Evolutionary conservation across 1,140 invertebrate species (phyloP), one percentile per base, ranked within the genome.

Genomic region (Neodiprion lecontei): DNA sequence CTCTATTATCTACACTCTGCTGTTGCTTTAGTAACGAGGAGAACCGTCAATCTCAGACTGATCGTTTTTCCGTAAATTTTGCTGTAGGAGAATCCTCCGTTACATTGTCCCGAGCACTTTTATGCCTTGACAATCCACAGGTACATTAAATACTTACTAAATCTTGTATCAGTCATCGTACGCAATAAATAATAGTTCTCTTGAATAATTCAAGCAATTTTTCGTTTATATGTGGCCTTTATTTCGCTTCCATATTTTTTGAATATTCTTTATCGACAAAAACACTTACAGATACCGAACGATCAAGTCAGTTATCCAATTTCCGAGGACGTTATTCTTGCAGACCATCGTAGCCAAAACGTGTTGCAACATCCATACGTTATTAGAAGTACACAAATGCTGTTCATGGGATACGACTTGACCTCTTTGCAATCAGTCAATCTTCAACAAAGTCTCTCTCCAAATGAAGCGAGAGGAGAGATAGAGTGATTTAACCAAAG

Each of bases 301-400:
- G 53, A 61, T n/a, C n/a, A 12, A 61, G 53, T 61, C 53, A 61
- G 53, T 61, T 61, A 61, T 61, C 53, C 53, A n/a, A 61, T 61
- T 61, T 12, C 11, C 53, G 53, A 61, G n/a, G 53, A 61, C 11
- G n/a, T 61, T 61, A 61, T 61, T n/a, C 53, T 61, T n/a, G 11
- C 53, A 11, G 53, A 61, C 11, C 53, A 61, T 61, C 53, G 53
- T 61, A 61, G 53, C n/a, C 53, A 61, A n/a, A 61, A 61, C n/a
- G 53, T 61, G 8, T 61, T 61, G 53, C 11, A 11, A n/a, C 11
- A 12, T 12, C 53, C 53, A n/a, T 12, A n/a, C 53, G 53, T 61
- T 61, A 12, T 61, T n/a, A 61, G n/a, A 61, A 61, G 53, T n/a
- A 61, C 53, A n/a, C 53, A 61, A n/a, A 61, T 61, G 53, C 11